Percentiles rank a stretch among this genome's conserved stretches.
Conservation (phyloP, 2,797 vertebrate genomes). For the Fringilla coelebs region DNA sequence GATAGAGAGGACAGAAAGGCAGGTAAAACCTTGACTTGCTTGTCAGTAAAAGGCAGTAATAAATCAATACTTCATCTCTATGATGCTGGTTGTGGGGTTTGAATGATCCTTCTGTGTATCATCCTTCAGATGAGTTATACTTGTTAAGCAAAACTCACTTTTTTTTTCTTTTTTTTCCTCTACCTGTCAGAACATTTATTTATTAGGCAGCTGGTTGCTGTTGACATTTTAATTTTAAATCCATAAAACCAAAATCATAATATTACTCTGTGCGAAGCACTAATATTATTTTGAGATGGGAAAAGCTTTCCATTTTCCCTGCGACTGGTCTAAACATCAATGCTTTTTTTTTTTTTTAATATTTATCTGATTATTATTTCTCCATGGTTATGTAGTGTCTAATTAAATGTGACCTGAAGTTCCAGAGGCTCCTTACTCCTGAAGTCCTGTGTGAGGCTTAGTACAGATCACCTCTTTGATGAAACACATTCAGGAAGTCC, state of each 20-base stretch:
- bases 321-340: neutral
- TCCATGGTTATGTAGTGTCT: neutral
- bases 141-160: neutral
- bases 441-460: neutral
- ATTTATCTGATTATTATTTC: neutral
- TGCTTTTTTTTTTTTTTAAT: fast-evolving
- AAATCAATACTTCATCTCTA: neutral
- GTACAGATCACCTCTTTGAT: neutral
- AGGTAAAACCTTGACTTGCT: neutral
- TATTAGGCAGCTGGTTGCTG: neutral
- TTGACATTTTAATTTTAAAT: neutral
- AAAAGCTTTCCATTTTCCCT: neutral
- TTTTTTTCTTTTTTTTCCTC: neutral
- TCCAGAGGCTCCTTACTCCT: neutral
- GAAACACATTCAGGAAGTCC: neutral
- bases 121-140: neutral
- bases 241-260: neutral
- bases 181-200: neutral
- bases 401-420: neutral
- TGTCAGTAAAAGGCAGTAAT: neutral
- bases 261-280: neutral
- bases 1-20: neutral
- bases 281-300: neutral
- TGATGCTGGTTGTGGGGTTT: neutral
- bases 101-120: neutral